Percentiles rank a stretch among this genome's conserved stretches.
Conservation (phyloP, 2,888 invertebrate genomes). For the Brachylomia viminalis region DNA sequence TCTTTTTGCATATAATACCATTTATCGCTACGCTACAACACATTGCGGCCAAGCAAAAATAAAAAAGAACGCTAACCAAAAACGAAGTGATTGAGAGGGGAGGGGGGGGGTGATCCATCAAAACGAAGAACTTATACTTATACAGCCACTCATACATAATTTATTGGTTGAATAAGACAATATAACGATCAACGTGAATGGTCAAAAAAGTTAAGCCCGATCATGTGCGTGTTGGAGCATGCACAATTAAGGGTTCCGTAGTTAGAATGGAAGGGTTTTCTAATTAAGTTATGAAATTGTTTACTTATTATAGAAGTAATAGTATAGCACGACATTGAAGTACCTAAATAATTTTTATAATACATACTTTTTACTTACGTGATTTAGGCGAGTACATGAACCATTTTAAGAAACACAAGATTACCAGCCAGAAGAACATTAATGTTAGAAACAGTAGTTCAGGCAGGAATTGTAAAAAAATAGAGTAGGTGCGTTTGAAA, state of each 20-base stretch:
- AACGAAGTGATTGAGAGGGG: too few relatives aligned
- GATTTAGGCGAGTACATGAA: conserved; percentile 88
- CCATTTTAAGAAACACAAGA: conserved; percentile 97
- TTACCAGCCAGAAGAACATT: conserved; percentile 96
- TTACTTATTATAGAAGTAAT: not conserved
- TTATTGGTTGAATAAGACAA: too few relatives aligned
- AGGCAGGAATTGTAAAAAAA: conserved; percentile 96
- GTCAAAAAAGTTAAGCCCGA: not conserved
- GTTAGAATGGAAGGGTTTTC: not conserved
- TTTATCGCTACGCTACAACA: too few relatives aligned
- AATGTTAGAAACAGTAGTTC: conserved; percentile 96
- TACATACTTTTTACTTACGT: conserved; percentile 68
- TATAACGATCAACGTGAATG: not conserved
- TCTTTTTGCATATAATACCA: too few relatives aligned
- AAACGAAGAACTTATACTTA: too few relatives aligned
- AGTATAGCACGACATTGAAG: not conserved
- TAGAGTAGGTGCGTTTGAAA: conserved; percentile 91
- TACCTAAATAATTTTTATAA: not conserved
- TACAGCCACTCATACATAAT: too few relatives aligned
- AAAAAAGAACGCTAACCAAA: too few relatives aligned
- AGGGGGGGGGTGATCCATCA: too few relatives aligned
- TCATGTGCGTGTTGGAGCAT: not conserved
- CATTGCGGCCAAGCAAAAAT: too few relatives aligned
- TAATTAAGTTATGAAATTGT: not conserved
- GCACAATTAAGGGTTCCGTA: not conserved